phyloP scores from a whole-genome alignment of 2,113 vertebrate species.

The Alectura lathami region DNA sequence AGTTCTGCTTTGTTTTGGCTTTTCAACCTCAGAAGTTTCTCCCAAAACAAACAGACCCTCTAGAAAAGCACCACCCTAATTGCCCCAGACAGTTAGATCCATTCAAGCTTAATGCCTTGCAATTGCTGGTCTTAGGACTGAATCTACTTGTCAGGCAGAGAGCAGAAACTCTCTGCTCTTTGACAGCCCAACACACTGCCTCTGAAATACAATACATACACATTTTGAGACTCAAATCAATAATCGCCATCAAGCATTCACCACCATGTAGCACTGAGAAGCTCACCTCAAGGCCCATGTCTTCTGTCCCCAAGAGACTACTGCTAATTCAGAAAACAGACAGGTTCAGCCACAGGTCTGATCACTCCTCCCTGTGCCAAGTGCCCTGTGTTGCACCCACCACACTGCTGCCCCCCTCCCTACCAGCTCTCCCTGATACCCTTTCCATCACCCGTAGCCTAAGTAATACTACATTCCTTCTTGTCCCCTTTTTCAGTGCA shows the following conservation, averaged over 20 bases:
- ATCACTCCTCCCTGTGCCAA: background rate
- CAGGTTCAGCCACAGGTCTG: background rate
- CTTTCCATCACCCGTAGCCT: background rate
- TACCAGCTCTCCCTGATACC: background rate
- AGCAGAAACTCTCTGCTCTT: background rate
- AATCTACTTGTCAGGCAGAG: background rate
- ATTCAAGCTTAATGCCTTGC: background rate
- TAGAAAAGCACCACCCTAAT: background rate
- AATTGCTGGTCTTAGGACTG: background rate
- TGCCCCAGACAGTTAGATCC: slow-evolving; percentile 1
- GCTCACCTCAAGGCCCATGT: background rate
- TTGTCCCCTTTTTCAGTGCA: background rate
- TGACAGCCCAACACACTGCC: background rate
- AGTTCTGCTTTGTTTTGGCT: background rate
- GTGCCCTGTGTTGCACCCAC: background rate
- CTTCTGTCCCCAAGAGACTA: background rate
- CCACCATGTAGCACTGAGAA: background rate
- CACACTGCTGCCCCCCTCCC: background rate
- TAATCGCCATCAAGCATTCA: slow-evolving; percentile 14
- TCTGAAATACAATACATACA: slow-evolving; percentile 33
- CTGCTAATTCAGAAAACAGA: background rate
- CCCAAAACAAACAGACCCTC: background rate
- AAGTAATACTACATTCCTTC: background rate
- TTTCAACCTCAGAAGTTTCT: background rate
- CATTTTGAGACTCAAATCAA: slow-evolving; percentile 11